Evolutionary conservation across 2,888 invertebrate species (phyloP).

Genomic region (Pteria penguin): DNA sequence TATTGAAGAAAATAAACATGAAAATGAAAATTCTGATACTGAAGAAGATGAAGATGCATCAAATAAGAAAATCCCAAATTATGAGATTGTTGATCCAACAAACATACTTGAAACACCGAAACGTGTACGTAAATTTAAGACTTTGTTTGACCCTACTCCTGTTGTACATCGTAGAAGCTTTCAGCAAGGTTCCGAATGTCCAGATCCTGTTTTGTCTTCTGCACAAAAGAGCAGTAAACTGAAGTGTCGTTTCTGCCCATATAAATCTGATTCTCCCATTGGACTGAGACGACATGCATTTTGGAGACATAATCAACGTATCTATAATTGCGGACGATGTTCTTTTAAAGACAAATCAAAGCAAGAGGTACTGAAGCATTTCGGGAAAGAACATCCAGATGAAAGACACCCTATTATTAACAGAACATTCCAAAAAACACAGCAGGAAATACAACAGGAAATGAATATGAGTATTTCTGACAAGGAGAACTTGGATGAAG

Average conservation of each 20-base stretch:
- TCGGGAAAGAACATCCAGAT: constrained; percentile 22
- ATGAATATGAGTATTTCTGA: neutral
- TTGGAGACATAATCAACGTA: constrained; percentile 30
- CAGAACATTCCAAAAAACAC: constrained; percentile 11
- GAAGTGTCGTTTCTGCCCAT: constrained; percentile 24
- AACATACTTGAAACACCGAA: constrained; percentile 17
- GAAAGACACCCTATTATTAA: constrained; percentile 10
- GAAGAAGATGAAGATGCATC: neutral
- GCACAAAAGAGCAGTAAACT: neutral
- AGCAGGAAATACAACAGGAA: neutral
- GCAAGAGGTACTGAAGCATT: constrained; percentile 22
- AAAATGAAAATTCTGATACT: neutral
- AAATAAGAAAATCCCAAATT: constrained; percentile 7
- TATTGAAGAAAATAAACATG: neutral
- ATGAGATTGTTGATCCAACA: constrained; percentile 26
- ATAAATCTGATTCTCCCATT: constrained; percentile 6
- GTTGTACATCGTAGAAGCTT: neutral
- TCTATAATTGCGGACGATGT: constrained; percentile 52
- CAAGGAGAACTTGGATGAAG: neutral
- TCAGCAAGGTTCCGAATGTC: neutral
- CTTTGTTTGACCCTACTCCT: constrained; percentile 24
- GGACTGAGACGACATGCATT: constrained; percentile 32
- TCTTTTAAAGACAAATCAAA: constrained; percentile 25
- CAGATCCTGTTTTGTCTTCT: neutral
- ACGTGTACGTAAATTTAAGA: constrained; percentile 19